Evolutionary conservation across 2,888 invertebrate species (phyloP).

Genomic region (Drosophila atroscutellata): DNA sequence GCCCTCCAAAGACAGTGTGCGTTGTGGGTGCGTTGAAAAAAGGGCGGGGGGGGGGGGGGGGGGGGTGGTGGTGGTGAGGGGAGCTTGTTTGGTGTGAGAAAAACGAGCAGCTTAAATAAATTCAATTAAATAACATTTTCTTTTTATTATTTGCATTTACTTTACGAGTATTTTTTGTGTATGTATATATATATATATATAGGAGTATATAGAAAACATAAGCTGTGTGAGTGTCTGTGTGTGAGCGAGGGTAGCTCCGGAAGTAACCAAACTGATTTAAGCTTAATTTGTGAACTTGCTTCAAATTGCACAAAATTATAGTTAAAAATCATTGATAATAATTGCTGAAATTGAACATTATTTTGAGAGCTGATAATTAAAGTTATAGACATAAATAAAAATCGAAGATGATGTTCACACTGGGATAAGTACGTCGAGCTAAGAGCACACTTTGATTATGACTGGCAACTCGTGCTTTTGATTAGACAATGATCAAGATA

Average conservation of each 20-base stretch:
- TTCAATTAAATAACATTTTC: conserved; percentile 81
- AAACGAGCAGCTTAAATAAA: conserved; percentile 76
- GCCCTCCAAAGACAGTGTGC: conserved; percentile 4
- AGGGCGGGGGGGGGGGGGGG: accelerated
- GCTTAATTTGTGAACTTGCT: not conserved
- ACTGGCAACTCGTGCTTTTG: not conserved
- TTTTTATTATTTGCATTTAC: conserved; percentile 76
- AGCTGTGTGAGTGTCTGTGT: conserved; percentile 12
- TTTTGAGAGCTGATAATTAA: too few species aligned
- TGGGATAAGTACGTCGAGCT: not conserved
- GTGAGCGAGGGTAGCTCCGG: not conserved
- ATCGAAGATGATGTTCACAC: not conserved
- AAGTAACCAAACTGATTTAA: not conserved
- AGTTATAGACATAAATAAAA: not conserved
- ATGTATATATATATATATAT: conserved; percentile 31
- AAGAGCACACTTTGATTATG: not conserved
- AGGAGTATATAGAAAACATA: conserved; percentile 38
- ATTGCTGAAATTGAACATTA: not conserved
- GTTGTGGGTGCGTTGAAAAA: not conserved
- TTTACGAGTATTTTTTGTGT: conserved; percentile 60
- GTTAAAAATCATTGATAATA: not conserved
- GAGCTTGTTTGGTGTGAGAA: conserved; percentile 32
- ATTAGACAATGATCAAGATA: not conserved
- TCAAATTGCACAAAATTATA: not conserved
- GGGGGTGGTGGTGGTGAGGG: not conserved